A percentile compares a stretch with the other conserved stretches of the same genome.
These are phyloP conservation scores for Polyergus mexicanus DNA, from an alignment of 1,140 invertebrate genomes.

Conservation along the genomic window DNA sequence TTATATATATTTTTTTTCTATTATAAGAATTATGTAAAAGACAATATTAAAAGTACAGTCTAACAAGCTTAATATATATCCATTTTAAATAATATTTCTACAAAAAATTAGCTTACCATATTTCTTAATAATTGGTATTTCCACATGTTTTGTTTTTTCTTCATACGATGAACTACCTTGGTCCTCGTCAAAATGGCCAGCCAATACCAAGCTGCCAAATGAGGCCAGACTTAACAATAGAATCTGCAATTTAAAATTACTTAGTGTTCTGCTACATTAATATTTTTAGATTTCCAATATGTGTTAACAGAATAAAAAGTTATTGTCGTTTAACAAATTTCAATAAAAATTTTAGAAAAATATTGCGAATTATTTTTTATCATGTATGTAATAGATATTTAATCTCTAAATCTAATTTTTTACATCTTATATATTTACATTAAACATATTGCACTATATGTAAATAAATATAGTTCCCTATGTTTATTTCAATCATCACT, in stretches of 20 bases:
- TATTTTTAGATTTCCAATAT: slow-evolving; percentile 7
- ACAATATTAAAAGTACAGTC: background rate
- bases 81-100: slow-evolving; percentile 16
- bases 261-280: background rate
- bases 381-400: background rate
- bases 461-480: background rate
- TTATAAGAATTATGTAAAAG: background rate
- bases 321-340: background rate
- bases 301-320: background rate
- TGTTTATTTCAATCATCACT: background rate
- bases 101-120: slow-evolving; percentile 82
- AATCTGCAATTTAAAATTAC: slow-evolving; percentile 74
- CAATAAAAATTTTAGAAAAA: background rate
- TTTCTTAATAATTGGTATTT: slow-evolving; percentile 91
- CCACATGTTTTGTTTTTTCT: slow-evolving; percentile 88
- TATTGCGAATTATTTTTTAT: background rate
- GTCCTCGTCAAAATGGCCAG: slow-evolving; percentile 73
- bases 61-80: background rate
- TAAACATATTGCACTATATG: slow-evolving; percentile 1
- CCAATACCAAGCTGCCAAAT: slow-evolving; percentile 67
- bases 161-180: slow-evolving; percentile 80
- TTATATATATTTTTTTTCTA: background rate
- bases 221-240: slow-evolving; percentile 67
- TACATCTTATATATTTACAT: background rate
- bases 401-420: background rate